Conservation (phyloP, 2,888 invertebrate genomes). For the Miltochrista miniata region DNA sequence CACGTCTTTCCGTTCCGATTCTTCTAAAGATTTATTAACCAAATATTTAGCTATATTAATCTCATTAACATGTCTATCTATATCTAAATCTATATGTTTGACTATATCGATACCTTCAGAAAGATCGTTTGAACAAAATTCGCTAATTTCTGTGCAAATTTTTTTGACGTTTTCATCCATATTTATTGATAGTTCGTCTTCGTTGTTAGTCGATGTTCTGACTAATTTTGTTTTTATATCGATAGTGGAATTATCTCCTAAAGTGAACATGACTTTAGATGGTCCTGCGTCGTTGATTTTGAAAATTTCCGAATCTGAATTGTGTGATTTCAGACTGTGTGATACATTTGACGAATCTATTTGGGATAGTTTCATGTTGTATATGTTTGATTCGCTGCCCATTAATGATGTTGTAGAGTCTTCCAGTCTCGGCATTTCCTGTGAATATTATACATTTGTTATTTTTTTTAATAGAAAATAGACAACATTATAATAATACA, state of each 20-base stretch:
- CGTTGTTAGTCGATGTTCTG: slow-evolving; percentile 68
- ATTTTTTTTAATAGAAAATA: no score
- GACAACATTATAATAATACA: no score
- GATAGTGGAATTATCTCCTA: slow-evolving; percentile 55
- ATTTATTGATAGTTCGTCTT: slow-evolving; percentile 51
- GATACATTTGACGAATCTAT: slow-evolving; percentile 35
- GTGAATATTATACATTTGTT: slow-evolving; percentile 17
- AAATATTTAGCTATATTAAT: slow-evolving; percentile 40
- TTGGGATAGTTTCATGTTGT: slow-evolving; percentile 62
- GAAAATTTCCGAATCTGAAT: slow-evolving; percentile 71
- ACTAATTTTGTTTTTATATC: slow-evolving; percentile 55
- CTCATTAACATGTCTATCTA: slow-evolving; percentile 14
- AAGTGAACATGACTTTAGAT: slow-evolving; percentile 62
- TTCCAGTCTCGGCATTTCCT: slow-evolving; percentile 66
- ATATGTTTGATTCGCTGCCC: slow-evolving; percentile 79
- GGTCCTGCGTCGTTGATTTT: slow-evolving; percentile 37
- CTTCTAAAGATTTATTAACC: slow-evolving; percentile 40
- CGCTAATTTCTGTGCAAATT: slow-evolving; percentile 69
- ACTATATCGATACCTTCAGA: slow-evolving; percentile 55
- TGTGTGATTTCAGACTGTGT: slow-evolving; percentile 52
- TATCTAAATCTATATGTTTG: slow-evolving; percentile 42
- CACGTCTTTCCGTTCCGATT: slow-evolving; percentile 39
- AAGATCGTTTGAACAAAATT: slow-evolving; percentile 53
- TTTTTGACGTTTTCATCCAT: slow-evolving; percentile 60
- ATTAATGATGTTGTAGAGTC: slow-evolving; percentile 74